These are phyloP conservation scores for Peromyscus californicus DNA, from an alignment of 2,113 vertebrate species.

Conservation along the genomic window DNA sequence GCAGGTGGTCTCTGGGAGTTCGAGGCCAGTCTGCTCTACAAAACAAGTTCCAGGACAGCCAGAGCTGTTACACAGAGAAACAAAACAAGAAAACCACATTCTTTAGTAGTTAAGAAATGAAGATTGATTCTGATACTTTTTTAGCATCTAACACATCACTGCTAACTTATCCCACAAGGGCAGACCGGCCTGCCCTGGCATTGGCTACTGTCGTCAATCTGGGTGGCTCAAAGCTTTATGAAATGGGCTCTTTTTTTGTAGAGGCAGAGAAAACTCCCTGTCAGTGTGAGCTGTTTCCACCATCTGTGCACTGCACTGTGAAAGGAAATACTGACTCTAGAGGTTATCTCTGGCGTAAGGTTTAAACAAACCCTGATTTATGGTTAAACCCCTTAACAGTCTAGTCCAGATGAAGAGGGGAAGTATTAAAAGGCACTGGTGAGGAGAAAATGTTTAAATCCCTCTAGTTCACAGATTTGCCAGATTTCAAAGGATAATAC, in stretches of 20 bases:
- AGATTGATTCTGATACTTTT: neutral
- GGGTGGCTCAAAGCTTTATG: constrained; percentile 33
- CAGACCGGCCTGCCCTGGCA: neutral
- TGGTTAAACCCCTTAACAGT: constrained; percentile 10
- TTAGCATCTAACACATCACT: constrained; percentile 39
- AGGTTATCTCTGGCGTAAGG: constrained; percentile 32
- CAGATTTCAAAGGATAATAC: neutral
- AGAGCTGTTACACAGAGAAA: neutral
- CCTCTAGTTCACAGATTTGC: neutral
- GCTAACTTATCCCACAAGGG: neutral
- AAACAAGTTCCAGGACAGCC: neutral
- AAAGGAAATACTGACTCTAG: constrained; percentile 29
- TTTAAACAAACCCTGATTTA: constrained; percentile 56
- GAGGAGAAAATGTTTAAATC: constrained; percentile 44
- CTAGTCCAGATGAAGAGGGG: neutral
- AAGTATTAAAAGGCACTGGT: neutral
- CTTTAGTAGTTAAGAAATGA: neutral
- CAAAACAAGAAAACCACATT: neutral
- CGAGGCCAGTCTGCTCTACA: neutral
- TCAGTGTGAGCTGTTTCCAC: neutral
- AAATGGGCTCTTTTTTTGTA: constrained; percentile 12
- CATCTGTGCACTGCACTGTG: neutral
- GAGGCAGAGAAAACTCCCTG: constrained; percentile 18
- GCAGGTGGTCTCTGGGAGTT: neutral
- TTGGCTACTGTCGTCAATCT: neutral